These are phyloP conservation scores for Burhinus bistriatus DNA, from an alignment of 2,113 vertebrate genomes.

Conservation along the genomic window DNA sequence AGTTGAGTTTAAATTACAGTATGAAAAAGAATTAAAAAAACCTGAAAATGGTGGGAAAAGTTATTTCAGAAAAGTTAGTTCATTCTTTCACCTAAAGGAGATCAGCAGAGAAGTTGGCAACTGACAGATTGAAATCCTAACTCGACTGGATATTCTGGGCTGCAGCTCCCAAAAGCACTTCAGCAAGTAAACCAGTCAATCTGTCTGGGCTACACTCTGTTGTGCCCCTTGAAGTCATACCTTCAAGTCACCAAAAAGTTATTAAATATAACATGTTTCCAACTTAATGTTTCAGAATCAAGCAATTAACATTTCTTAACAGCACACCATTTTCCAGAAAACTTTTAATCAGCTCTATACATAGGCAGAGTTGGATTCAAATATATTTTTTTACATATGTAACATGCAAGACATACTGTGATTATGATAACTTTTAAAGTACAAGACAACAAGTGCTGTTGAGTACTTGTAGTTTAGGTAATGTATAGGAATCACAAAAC, in stretches of 20 bases:
- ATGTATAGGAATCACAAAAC: not conserved
- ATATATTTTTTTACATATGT: not conserved
- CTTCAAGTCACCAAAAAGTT: not conserved
- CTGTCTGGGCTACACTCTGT: not conserved
- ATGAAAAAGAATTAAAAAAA: fast-evolving
- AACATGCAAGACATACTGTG: fast-evolving
- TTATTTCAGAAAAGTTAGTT: not conserved
- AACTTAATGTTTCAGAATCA: not conserved
- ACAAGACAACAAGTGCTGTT: not conserved
- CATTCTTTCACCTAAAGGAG: not conserved
- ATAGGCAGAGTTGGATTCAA: not conserved
- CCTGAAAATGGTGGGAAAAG: not conserved
- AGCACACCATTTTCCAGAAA: not conserved
- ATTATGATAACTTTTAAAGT: not conserved
- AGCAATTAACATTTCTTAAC: not conserved
- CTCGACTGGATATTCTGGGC: not conserved
- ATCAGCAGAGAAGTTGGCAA: not conserved
- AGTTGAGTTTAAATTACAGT: not conserved
- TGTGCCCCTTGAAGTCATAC: not conserved
- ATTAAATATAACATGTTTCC: not conserved
- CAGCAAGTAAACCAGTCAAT: not conserved
- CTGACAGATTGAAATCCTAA: not conserved
- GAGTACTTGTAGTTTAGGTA: not conserved
- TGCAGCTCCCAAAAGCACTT: not conserved
- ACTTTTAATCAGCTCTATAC: not conserved